Percentiles rank a stretch among this genome's conserved stretches.
Conservation (phyloP, 2,797 vertebrate species). For the Sebastes paucispinis region DNA sequence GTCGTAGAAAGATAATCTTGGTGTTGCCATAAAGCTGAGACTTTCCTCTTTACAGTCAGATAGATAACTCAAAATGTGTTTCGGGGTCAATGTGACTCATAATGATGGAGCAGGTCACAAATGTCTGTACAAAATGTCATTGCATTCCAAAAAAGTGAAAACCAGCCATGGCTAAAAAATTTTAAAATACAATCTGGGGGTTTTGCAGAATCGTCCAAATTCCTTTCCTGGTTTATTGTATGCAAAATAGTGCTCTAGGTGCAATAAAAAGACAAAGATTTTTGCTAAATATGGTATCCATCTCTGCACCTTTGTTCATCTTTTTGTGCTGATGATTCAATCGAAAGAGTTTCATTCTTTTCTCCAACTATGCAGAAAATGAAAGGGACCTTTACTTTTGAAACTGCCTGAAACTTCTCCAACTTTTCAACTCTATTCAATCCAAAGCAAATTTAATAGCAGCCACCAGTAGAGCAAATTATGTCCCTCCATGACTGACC, state of each 20-base stretch:
- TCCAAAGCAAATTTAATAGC: neutral
- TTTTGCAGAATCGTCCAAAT: neutral
- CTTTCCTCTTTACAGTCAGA: too few species aligned
- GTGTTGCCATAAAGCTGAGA: too few species aligned
- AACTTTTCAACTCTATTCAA: too few species aligned
- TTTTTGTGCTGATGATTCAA: too few species aligned
- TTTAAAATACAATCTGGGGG: neutral
- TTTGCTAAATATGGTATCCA: neutral
- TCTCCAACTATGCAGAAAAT: neutral
- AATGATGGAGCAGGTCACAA: too few species aligned
- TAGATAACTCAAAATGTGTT: too few species aligned
- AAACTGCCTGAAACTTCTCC: too few species aligned
- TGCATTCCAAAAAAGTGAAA: too few species aligned
- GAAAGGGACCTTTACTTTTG: neutral
- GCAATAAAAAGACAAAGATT: neutral
- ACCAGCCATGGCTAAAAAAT: neutral
- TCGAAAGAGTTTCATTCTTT: too few species aligned
- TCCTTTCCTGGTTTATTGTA: neutral
- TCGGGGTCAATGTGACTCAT: too few species aligned
- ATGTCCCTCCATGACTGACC: neutral
- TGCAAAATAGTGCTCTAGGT: neutral
- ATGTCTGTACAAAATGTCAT: neutral
- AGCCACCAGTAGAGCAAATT: neutral
- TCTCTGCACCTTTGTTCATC: neutral
- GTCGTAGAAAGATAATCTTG: too few species aligned